phyloP scores from a whole-genome alignment of 2,888 invertebrate species.

The Torymus auratus region DNA sequence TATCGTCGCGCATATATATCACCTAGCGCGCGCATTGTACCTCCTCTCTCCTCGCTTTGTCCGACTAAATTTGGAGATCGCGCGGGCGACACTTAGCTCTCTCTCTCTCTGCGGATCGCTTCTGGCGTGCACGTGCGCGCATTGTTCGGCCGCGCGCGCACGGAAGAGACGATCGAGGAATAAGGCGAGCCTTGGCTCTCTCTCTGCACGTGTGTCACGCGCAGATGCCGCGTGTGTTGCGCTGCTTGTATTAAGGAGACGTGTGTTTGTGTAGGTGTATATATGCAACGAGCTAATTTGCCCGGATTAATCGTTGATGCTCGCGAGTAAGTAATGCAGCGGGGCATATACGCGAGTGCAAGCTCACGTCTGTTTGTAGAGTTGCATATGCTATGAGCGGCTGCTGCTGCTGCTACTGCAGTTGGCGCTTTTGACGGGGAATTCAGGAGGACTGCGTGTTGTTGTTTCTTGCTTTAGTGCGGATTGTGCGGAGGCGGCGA shows the following conservation, averaged over 20 bases:
- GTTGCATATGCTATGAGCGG: not conserved
- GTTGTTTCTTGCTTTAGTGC: too few relatives aligned
- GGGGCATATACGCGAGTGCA: not conserved
- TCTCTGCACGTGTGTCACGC: slow-evolving; percentile 11
- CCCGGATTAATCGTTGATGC: slow-evolving; percentile 27
- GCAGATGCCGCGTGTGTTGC: slow-evolving; percentile 15
- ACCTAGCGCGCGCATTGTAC: too few relatives aligned
- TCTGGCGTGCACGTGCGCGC: slow-evolving; percentile 15
- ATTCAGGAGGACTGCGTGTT: too few relatives aligned
- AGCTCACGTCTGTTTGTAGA: not conserved
- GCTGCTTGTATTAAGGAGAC: not conserved
- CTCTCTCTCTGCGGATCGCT: not conserved
- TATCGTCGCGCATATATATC: too few relatives aligned
- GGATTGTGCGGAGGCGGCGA: too few relatives aligned
- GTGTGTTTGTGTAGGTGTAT: not conserved
- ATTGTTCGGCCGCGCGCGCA: slow-evolving; percentile 4
- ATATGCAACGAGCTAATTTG: slow-evolving; percentile 12
- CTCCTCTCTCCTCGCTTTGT: slow-evolving; percentile 3
- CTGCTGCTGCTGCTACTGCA: too few relatives aligned
- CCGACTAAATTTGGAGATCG: slow-evolving; percentile 20
- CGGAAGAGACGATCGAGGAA: not conserved
- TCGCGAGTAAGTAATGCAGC: not conserved
- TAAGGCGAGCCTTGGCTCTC: not conserved
- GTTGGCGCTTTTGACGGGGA: not conserved
- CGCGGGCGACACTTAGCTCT: slow-evolving; percentile 3